phyloP scores from a whole-genome alignment of 2,888 invertebrate species.

The Drosophila buzzatii region DNA sequence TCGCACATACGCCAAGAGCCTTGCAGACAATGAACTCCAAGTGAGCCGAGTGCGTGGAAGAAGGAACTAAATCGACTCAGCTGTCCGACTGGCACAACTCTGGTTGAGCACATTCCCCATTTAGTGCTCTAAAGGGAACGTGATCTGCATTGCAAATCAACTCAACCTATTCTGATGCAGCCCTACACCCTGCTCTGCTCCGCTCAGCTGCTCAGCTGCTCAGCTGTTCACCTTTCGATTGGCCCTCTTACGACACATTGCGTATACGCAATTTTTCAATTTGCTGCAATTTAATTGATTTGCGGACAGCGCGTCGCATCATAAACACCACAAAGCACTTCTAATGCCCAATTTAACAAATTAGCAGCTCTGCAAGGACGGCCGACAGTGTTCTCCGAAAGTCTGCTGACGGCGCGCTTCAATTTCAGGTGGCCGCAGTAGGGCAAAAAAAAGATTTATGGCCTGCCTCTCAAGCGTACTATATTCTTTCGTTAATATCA shows the following conservation, averaged over 20 bases:
- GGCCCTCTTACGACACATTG: slow-evolving; percentile 8
- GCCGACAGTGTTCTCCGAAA: slow-evolving; percentile 8
- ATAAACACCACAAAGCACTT: slow-evolving; percentile 20
- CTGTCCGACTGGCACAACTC: slow-evolving; percentile 13
- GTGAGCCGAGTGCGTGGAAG: slow-evolving; percentile 9
- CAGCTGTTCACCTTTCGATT: not conserved
- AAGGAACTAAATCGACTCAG: slow-evolving; percentile 14
- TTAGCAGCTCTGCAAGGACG: slow-evolving; percentile 25
- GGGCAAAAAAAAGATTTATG: slow-evolving; percentile 42
- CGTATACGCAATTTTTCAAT: slow-evolving; percentile 48
- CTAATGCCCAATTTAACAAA: slow-evolving; percentile 38
- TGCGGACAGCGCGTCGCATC: slow-evolving; percentile 6
- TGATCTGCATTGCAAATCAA: slow-evolving; percentile 54
- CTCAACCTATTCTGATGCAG: not conserved
- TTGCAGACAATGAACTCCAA: slow-evolving; percentile 59
- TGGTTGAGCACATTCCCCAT: slow-evolving; percentile 6
- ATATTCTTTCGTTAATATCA: slow-evolving; percentile 51
- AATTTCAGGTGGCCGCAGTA: slow-evolving; percentile 28
- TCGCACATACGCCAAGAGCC: slow-evolving; percentile 41
- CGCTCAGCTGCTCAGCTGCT: not conserved
- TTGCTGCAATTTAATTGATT: slow-evolving; percentile 36
- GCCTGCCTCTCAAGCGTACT: slow-evolving; percentile 33
- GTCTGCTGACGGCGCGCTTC: slow-evolving; percentile 1
- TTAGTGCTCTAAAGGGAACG: slow-evolving; percentile 39
- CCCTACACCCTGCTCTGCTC: not conserved